A percentile compares a stretch with the other conserved stretches of the same genome.
Conservation (phyloP, 2,113 vertebrate species). For the Ranitomeya imitator region DNA sequence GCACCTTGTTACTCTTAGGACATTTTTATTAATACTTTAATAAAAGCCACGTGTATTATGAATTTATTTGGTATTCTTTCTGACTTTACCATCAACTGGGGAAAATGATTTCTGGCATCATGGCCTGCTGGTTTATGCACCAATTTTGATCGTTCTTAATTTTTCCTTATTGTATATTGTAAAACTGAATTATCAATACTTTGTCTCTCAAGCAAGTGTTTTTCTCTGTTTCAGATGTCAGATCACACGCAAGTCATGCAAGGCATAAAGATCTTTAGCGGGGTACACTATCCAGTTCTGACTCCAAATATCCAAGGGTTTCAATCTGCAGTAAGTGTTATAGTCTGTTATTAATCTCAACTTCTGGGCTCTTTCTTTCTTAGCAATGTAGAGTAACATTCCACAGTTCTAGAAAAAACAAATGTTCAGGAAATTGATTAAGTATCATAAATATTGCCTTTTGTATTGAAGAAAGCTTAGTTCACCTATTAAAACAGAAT, state of each 20-base stretch:
- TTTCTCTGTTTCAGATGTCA: slow-evolving; percentile 82
- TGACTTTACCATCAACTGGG: no score
- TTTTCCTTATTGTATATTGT: no score
- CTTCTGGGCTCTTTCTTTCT: neutral
- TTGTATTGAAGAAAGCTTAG: neutral
- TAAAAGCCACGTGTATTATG: no score
- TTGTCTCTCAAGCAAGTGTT: no score
- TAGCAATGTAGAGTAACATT: neutral
- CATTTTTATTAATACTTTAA: no score
- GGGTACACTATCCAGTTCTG: slow-evolving; percentile 88
- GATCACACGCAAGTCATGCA: slow-evolving; percentile 88
- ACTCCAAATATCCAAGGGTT: slow-evolving; percentile 92
- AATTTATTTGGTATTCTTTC: no score
- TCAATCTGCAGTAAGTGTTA: slow-evolving; percentile 84
- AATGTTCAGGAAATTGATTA: neutral
- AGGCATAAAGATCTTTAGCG: slow-evolving; percentile 80
- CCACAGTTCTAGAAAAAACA: neutral
- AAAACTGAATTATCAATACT: no score
- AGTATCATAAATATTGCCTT: neutral
- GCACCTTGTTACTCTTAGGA: no score
- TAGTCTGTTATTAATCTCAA: neutral
- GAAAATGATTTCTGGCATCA: no score
- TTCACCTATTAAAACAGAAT: neutral
- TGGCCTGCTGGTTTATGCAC: no score
- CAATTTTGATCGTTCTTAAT: no score